Evolutionary conservation across 35 echinoderm and acorn worm species (phyloP).

Genomic region (Holothuria glaberrima): DNA sequence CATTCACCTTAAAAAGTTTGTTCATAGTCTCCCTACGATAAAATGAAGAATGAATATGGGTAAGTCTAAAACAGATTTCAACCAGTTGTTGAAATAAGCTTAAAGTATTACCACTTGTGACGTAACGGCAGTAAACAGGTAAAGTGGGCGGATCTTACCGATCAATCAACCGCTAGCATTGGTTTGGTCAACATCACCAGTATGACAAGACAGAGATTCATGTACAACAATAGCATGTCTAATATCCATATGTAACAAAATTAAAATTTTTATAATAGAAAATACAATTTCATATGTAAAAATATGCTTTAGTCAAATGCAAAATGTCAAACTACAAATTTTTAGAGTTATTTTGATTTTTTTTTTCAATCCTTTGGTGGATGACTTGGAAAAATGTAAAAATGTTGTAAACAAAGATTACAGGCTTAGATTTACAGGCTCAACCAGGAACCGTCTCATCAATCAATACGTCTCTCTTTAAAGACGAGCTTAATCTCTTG

Average conservation of each 20-base stretch:
- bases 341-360: constrained; percentile 42
- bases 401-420: constrained; percentile 60
- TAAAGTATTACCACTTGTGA: too few relatives aligned
- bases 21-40: too few relatives aligned
- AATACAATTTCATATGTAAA: constrained; percentile 64
- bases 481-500: background rate
- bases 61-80: too few relatives aligned
- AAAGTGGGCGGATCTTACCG: too few relatives aligned
- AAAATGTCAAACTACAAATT: constrained; percentile 68
- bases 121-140: too few relatives aligned
- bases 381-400: constrained; percentile 63
- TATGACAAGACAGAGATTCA: constrained; percentile 61
- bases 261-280: constrained; percentile 65
- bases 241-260: constrained; percentile 64
- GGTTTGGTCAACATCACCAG: constrained; percentile 55
- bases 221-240: constrained; percentile 59
- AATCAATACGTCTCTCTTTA: background rate
- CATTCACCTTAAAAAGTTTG: too few relatives aligned
- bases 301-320: constrained; percentile 61
- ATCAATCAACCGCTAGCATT: background rate
- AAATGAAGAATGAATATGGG: too few relatives aligned
- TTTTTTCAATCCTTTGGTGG: constrained; percentile 57
- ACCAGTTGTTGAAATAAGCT: too few relatives aligned
- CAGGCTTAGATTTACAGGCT: background rate
- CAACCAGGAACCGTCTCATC: constrained; percentile 34